Base-by-base conservation (phyloP, 2,797 vertebrate genomes). In the Pangasius djambal region DNA sequence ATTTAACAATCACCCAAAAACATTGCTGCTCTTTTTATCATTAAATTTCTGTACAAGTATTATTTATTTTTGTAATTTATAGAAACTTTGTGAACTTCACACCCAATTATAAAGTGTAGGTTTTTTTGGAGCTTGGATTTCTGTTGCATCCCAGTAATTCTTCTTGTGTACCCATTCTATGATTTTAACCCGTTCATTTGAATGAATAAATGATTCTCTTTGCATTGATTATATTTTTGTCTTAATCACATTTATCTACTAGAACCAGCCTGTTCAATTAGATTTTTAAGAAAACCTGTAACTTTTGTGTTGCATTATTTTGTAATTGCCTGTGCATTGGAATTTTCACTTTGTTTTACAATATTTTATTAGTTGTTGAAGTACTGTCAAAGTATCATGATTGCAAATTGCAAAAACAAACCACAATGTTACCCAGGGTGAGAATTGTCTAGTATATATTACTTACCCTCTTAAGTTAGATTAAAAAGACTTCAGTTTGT, bases 31-130 rank as follows among this genome's bases (percentile, higher is more conserved):
- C 90, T 90, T 87, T 87, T 90, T 87, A 88, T 92, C 87, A 89
- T 88, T 81, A 75, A 90, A 87, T 90, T 89, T 84, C 91, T 90
- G 91, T 92, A 90, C 87, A 92, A 91, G 92, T 91, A 91, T 92
- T 93, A 93, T 93, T 93, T 93, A 93, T 93, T 93, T 93, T 89
- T 90, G 81, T 93, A 93, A 93, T 93, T 93, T 93, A 93, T 93
- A 92, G 91, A 91, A 88, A 81, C 72, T 88, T 72, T 88, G 88
- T 90, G 84, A 88, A 89, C 86, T 69, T 89, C 87, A 87, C 74
- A 87, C 82, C 91, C 86, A 65, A 25, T 52, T 81, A 77, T 87
- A 90, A 83, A 55, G 31, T 74, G 72, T 92, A 84, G 83, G 83
- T 89, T 89, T 87, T 40, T 88, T 50, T 89, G 69, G 44, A 88